Base-by-base conservation (phyloP, 2,797 vertebrate species). In the Lindbergichthys nudifrons region DNA sequence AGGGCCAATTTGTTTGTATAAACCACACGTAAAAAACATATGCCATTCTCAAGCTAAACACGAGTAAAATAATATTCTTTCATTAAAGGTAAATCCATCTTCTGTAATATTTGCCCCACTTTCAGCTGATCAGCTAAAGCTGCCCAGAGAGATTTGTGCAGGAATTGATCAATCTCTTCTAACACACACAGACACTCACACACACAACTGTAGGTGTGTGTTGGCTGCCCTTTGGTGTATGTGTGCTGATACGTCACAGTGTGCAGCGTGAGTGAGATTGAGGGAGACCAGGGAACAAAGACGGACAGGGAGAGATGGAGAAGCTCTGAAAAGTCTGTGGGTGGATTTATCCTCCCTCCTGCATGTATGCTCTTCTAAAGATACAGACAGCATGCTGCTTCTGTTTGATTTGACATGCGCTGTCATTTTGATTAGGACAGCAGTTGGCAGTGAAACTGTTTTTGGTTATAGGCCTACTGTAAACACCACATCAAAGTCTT, bases 381-480 rank as follows among this genome's bases (percentile, higher is more conserved):
- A 92, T 92, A 89, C 70, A 80, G 91, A 82, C 86, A 70, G 84
- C 92, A 84, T 53, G 85, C 87, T 80, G 87, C 88, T 92, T 88
- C 83, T 87, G 88, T 94, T 89, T 92, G 89, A 92, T 93, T 93
- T 89, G 58, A 87, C 90, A 91, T 92, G 85, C 72, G 81, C 91
- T 88, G 90, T 92, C 89, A 92, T 91, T 86, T 79, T 91, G 90
- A 93, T 93, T 89, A 92, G 86, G 89, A 93, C 92, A 85, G 79
- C 87, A 81, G 89, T 91, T 90, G 90, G 92, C 91, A 86, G 73
- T 16, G 30, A 85, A 80, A 83, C 88, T 77, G 76, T 88, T 93
- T 93, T 91, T 92, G 85, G 88, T 95, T 91, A 71, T 74, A 86
- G 75, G 65, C 72, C 68, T 75, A 83, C 79, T 88, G 83, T 91